These are phyloP conservation scores for Oxycera nigricornis DNA, from an alignment of 2,888 invertebrate genomes.

Conservation along the genomic window DNA sequence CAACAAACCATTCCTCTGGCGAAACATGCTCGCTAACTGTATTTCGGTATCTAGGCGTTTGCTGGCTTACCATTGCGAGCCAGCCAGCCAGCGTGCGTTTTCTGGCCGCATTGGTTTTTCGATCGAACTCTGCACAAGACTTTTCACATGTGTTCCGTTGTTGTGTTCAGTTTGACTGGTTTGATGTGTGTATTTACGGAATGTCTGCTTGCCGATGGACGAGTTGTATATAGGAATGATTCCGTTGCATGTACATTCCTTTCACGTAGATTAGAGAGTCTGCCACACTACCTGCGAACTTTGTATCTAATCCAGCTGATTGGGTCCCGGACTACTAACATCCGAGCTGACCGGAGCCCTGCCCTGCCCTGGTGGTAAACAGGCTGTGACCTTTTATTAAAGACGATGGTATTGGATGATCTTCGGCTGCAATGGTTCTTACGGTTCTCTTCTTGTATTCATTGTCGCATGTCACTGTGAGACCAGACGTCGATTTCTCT, in stretches of 20 bases:
- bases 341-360: not conserved
- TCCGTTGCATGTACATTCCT: conserved; percentile 32
- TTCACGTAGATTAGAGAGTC: conserved; percentile 12
- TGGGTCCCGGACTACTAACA: not conserved
- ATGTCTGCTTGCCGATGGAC: not conserved
- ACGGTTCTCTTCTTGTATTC: too few relatives aligned
- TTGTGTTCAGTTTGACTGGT: not conserved
- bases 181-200: conserved; percentile 1
- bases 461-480: too few relatives aligned
- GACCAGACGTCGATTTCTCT: too few relatives aligned
- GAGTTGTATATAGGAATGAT: conserved; percentile 25
- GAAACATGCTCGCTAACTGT: conserved; percentile 14
- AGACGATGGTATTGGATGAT: too few relatives aligned
- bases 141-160: not conserved
- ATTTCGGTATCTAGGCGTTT: not conserved
- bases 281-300: conserved; percentile 6
- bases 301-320: not conserved
- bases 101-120: not conserved
- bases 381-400: not conserved
- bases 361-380: not conserved
- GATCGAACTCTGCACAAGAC: conserved; percentile 14
- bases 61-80: not conserved
- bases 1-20: not conserved
- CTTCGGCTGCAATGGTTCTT: too few relatives aligned
- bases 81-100: not conserved